Conservation (phyloP, 2,888 invertebrate species). For the Agrotis ipsilon region DNA sequence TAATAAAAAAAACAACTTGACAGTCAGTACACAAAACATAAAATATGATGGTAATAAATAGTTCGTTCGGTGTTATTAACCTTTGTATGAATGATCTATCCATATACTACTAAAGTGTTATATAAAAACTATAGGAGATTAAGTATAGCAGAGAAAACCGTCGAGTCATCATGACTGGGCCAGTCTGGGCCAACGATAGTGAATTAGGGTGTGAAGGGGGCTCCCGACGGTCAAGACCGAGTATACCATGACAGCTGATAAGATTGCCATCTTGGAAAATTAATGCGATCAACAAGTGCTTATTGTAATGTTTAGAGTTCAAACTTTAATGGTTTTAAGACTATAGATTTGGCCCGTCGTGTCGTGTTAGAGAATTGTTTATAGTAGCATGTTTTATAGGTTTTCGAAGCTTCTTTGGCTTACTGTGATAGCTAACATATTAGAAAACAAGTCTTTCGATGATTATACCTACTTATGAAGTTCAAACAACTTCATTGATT, state of each 20-base stretch:
- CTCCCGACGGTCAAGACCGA: conserved; percentile 58
- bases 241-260: conserved; percentile 51
- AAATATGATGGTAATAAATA: conserved; percentile 65
- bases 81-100: conserved; percentile 60
- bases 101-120: conserved; percentile 54
- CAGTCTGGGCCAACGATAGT: conserved; percentile 56
- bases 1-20: conserved; percentile 24
- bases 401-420: not conserved
- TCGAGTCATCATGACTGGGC: conserved; percentile 60
- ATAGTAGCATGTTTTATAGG: no score
- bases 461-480: not conserved
- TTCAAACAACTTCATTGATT: no score
- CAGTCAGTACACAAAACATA: conserved; percentile 52
- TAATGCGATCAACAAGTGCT: conserved; percentile 57
- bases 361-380: not conserved
- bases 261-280: conserved; percentile 38
- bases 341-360: not conserved
- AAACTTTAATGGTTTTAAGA: not conserved
- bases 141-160: conserved; percentile 50
- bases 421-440: not conserved
- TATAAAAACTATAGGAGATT: conserved; percentile 64
- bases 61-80: conserved; percentile 63
- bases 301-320: conserved; percentile 19
- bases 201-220: conserved; percentile 59
- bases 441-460: not conserved